Evolutionary conservation across 2,797 vertebrate genomes (phyloP).

Genomic region (Acipenser transmontanus): DNA sequence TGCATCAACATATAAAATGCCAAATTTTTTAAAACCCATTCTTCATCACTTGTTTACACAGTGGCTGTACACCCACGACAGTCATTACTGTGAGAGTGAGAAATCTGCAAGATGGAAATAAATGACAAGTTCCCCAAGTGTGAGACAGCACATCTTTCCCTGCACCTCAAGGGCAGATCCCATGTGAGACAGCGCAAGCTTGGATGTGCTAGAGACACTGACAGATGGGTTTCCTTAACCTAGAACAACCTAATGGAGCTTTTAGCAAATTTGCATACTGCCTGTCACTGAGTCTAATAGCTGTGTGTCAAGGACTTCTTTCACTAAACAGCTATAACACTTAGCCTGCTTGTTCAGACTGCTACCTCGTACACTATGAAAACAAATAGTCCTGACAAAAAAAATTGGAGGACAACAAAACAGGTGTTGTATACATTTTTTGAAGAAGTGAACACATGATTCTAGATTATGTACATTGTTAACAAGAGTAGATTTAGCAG

Average conservation of each 20-base stretch:
- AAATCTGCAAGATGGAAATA: slow-evolving; percentile 28
- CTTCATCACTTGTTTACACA: too few relatives aligned
- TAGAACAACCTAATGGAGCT: slow-evolving; percentile 60
- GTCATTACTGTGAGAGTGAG: slow-evolving; percentile 29
- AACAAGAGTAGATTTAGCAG: too few relatives aligned
- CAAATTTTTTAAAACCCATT: too few relatives aligned
- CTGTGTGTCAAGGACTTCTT: slow-evolving; percentile 54
- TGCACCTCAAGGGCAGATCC: slow-evolving; percentile 56
- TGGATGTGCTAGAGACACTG: slow-evolving; percentile 51
- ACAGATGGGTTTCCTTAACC: slow-evolving; percentile 62
- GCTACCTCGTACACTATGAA: neutral
- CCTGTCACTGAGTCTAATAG: slow-evolving; percentile 46
- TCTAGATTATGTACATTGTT: too few relatives aligned
- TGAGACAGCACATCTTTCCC: slow-evolving; percentile 35
- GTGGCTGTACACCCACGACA: neutral
- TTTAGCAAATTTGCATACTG: slow-evolving; percentile 57
- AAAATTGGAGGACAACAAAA: too few relatives aligned
- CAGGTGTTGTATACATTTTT: too few relatives aligned
- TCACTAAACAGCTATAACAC: slow-evolving; percentile 3
- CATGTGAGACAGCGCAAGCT: slow-evolving; percentile 42
- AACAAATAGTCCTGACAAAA: neutral
- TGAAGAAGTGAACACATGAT: too few relatives aligned
- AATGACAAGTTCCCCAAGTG: neutral
- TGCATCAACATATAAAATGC: too few relatives aligned
- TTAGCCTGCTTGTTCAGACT: neutral